A percentile compares a stretch with the other conserved stretches of the same genome.
Evolutionary conservation across 2,888 invertebrate genomes (phyloP).

Genomic region (Sesia bembeciformis): DNA sequence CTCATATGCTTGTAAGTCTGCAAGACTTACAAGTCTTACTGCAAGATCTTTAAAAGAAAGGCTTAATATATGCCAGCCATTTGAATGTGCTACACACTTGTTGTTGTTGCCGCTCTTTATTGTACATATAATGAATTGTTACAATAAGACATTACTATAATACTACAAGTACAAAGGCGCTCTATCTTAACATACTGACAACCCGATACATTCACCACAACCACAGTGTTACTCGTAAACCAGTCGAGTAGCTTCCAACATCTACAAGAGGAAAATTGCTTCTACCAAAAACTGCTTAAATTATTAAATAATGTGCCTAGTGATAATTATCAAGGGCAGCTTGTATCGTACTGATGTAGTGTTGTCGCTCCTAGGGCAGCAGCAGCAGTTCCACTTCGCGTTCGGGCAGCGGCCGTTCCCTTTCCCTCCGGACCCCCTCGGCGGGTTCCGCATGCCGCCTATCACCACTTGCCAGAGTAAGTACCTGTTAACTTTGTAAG

Average conservation of each 20-base stretch:
- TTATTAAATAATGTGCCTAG: constrained; percentile 4
- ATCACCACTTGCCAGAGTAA: constrained; percentile 93
- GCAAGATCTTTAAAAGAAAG: background rate
- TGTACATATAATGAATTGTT: too few relatives aligned
- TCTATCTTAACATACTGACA: too few relatives aligned
- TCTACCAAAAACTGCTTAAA: too few relatives aligned
- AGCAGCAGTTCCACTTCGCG: constrained; percentile 96
- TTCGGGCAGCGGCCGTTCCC: constrained; percentile 91
- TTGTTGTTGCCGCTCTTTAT: too few relatives aligned
- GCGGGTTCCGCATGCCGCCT: constrained; percentile 91
- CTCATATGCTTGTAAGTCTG: background rate
- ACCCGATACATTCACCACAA: too few relatives aligned
- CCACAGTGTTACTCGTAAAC: too few relatives aligned
- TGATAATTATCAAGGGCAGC: constrained; percentile 46
- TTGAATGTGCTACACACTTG: too few relatives aligned
- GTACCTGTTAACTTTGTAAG: constrained; percentile 44
- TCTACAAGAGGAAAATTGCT: too few relatives aligned
- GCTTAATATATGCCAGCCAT: too few relatives aligned
- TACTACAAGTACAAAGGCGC: too few relatives aligned
- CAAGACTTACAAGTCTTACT: background rate
- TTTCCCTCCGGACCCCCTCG: constrained; percentile 90
- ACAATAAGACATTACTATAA: too few relatives aligned
- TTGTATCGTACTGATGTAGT: constrained; percentile 79
- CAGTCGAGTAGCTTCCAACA: too few relatives aligned
- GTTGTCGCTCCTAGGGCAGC: constrained; percentile 94